Conservation (phyloP, 2,113 vertebrate species). For the Erythrolamprus reginae region DNA sequence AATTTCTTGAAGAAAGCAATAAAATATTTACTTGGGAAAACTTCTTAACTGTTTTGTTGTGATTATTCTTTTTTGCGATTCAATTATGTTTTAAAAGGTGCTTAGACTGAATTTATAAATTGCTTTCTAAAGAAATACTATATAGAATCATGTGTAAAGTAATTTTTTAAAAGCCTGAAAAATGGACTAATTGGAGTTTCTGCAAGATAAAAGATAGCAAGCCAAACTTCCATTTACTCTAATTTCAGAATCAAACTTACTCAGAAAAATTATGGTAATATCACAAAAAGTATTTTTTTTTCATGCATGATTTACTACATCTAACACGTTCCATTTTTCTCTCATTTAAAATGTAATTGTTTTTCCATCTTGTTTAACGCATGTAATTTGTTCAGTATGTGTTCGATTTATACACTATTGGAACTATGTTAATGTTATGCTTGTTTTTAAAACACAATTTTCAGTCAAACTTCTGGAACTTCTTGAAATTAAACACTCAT, state of each 20-base stretch:
- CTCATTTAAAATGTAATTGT: not conserved
- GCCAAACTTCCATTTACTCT: not conserved
- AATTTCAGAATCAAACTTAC: conserved; percentile 1
- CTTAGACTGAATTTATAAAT: not conserved
- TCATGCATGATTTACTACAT: conserved; percentile 50
- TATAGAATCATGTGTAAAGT: conserved; percentile 50
- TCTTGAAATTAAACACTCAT: not conserved
- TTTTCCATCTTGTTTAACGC: not conserved
- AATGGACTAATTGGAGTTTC: conserved; percentile 17
- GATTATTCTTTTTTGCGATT: not conserved
- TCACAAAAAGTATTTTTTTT: conserved; percentile 10
- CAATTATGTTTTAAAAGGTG: conserved; percentile 1
- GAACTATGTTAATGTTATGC: not conserved
- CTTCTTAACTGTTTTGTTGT: conserved; percentile 28
- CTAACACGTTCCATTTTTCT: conserved; percentile 43
- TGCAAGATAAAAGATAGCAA: conserved; percentile 7
- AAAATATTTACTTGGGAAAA: conserved; percentile 28
- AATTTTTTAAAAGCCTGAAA: conserved; percentile 52
- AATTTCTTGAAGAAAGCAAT: conserved; percentile 41
- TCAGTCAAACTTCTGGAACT: not conserved
- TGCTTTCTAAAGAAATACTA: not conserved
- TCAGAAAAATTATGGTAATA: conserved; percentile 16
- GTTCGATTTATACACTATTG: not conserved
- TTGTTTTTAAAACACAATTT: not conserved
- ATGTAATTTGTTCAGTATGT: not conserved